Evolutionary conservation across 1,140 invertebrate species (phyloP).

Genomic region (Drosophila kikkawai): DNA sequence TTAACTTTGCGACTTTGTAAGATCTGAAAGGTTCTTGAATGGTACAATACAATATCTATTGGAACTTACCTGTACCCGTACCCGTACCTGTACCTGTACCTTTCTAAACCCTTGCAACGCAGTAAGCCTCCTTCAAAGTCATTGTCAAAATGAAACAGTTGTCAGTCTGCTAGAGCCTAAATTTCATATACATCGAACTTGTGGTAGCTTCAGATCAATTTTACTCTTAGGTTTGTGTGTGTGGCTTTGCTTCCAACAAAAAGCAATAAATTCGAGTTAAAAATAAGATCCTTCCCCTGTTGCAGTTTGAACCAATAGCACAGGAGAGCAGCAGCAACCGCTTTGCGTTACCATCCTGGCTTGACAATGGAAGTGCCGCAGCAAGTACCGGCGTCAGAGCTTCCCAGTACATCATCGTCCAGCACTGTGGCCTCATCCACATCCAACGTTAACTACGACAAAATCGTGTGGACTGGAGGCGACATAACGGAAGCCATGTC

Average conservation of each 20-base stretch:
- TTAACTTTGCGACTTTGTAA: neutral
- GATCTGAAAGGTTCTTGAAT: neutral
- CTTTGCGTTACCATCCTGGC: constrained; percentile 1
- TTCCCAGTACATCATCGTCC: constrained; percentile 52
- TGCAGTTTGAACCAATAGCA: neutral
- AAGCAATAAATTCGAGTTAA: neutral
- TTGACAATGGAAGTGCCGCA: constrained; percentile 59
- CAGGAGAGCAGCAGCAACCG: constrained; percentile 4
- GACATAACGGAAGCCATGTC: constrained; percentile 24
- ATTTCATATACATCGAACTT: neutral
- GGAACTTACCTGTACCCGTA: neutral
- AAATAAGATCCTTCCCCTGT: neutral
- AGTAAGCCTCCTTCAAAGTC: neutral
- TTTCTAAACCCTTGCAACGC: neutral
- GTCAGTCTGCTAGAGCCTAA: neutral
- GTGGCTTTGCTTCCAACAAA: neutral
- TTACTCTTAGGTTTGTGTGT: constrained; percentile 3
- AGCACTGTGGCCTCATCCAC: neutral
- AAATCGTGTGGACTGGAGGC: constrained; percentile 41
- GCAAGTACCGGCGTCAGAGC: constrained; percentile 57
- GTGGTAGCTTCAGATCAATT: constrained; percentile 1
- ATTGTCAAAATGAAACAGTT: neutral
- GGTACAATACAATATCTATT: too few species aligned
- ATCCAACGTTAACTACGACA: constrained; percentile 33
- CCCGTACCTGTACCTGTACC: neutral